phyloP scores from a whole-genome alignment of 2,113 vertebrate genomes.

The Colossoma macropomum region DNA sequence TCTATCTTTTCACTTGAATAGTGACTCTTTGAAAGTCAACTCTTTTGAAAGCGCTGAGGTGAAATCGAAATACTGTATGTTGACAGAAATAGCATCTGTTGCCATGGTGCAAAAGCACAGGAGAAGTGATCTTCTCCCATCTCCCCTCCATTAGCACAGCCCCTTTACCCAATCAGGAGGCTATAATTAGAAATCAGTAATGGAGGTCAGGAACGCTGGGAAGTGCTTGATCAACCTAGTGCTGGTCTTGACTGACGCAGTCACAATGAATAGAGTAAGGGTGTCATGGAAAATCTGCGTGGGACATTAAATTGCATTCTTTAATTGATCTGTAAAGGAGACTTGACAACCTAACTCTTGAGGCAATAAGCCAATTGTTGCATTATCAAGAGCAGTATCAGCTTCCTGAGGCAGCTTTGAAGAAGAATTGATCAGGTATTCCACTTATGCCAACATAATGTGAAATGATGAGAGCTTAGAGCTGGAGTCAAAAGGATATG shows the following conservation, averaged over 20 bases:
- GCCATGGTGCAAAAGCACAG: background rate
- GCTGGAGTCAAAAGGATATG: too few relatives aligned
- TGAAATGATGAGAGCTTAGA: too few relatives aligned
- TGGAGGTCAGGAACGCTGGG: constrained; percentile 13
- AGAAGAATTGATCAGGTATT: too few relatives aligned
- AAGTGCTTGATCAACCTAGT: background rate
- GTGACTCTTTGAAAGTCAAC: background rate
- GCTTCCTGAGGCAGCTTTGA: background rate
- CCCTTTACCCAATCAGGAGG: background rate
- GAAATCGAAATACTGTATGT: background rate
- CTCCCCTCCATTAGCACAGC: background rate
- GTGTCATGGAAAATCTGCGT: background rate
- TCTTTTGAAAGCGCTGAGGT: background rate
- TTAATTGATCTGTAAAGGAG: background rate
- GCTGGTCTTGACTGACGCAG: background rate
- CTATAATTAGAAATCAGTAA: constrained; percentile 41
- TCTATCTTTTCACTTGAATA: background rate
- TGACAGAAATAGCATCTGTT: constrained; percentile 17
- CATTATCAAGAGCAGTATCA: background rate
- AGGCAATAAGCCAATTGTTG: background rate
- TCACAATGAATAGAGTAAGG: constrained; percentile 12
- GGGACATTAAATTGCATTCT: constrained; percentile 15
- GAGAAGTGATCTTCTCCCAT: background rate
- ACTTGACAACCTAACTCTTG: background rate
- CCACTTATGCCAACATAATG: too few relatives aligned